Conservation (phyloP, 2,888 invertebrate species). For the Apamea epomidion region DNA sequence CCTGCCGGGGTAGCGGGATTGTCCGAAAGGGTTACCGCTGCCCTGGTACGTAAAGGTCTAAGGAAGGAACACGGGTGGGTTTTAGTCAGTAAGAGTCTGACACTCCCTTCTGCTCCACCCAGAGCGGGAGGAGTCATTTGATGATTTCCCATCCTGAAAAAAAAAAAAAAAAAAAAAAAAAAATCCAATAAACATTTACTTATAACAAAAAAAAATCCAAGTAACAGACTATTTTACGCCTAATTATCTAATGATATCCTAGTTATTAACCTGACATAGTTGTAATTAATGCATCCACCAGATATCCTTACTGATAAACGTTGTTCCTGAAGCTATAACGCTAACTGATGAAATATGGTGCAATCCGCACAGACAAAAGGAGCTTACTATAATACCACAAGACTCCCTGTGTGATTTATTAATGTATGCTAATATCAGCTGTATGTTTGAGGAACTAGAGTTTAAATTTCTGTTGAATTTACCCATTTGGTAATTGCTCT, state of each 20-base stretch:
- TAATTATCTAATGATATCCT: conserved; percentile 41
- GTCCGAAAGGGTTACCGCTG: too few species aligned
- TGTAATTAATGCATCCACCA: conserved; percentile 31
- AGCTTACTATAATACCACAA: not conserved
- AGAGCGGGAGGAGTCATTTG: too few species aligned
- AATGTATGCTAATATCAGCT: not conserved
- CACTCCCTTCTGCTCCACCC: too few species aligned
- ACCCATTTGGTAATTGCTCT: not conserved
- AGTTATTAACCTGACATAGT: conserved; percentile 1
- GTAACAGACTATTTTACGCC: not conserved
- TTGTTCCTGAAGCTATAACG: not conserved
- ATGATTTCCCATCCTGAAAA: too few species aligned
- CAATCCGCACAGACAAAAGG: not conserved
- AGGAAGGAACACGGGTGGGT: too few species aligned
- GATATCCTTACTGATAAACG: conserved; percentile 23
- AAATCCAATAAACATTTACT: conserved; percentile 9
- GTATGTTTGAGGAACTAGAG: not conserved
- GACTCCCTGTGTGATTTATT: not conserved
- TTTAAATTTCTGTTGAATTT: not conserved
- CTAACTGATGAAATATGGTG: conserved; percentile 19
- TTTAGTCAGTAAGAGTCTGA: too few species aligned
- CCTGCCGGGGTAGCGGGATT: too few species aligned
- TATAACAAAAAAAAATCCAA: not conserved
- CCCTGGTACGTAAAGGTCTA: too few species aligned
- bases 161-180: too few species aligned